A percentile compares a stretch with the other conserved stretches of the same genome.
phyloP scores from a whole-genome alignment of 2,113 vertebrate species.

The Sclerurus mexicanus region DNA sequence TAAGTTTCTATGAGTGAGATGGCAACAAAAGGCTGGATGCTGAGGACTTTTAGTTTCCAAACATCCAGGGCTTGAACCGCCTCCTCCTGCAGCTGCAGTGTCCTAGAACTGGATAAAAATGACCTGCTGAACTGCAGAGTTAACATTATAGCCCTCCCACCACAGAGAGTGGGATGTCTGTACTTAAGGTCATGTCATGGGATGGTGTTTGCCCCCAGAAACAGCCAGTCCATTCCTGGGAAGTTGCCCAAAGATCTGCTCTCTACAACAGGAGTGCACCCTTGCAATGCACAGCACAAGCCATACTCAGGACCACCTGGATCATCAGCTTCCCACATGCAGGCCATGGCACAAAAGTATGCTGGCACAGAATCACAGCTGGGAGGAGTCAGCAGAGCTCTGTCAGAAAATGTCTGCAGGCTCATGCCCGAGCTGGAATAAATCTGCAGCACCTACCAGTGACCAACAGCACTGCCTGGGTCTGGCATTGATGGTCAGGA shows the following conservation, averaged over 20 bases:
- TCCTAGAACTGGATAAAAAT: neutral
- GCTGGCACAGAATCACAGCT: neutral
- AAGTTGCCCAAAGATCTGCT: neutral
- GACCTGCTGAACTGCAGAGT: neutral
- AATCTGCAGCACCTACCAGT: neutral
- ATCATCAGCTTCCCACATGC: neutral
- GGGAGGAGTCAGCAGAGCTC: neutral
- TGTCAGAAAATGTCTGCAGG: neutral
- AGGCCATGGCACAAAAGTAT: neutral
- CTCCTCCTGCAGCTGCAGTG: neutral
- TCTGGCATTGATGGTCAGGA: neutral
- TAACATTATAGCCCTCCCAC: neutral
- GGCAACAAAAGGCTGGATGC: neutral
- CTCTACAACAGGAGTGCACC: neutral
- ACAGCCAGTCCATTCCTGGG: neutral
- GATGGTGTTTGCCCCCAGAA: neutral
- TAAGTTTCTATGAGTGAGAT: neutral
- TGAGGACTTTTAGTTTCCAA: neutral
- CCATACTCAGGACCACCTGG: neutral
- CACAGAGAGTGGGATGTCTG: neutral
- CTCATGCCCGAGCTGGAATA: neutral
- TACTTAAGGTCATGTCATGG: neutral
- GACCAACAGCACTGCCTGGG: neutral
- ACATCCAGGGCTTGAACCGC: neutral
- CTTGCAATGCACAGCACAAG: fast-evolving